Evolutionary conservation across 2,888 invertebrate genomes (phyloP).

Genomic region (Lycia hirtaria): DNA sequence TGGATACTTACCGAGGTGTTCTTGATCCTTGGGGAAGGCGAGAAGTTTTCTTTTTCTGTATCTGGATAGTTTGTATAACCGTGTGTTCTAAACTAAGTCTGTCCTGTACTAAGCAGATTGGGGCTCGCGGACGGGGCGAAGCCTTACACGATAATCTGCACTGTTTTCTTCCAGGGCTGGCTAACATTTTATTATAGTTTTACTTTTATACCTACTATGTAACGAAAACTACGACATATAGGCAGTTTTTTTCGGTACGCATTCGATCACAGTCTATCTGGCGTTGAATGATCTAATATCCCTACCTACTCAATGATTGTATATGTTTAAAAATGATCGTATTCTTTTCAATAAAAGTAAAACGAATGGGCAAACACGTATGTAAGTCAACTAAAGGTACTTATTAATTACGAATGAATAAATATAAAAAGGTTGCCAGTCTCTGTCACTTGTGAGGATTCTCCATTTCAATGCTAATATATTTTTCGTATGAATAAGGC

Average conservation of each 20-base stretch:
- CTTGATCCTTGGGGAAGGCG: neutral
- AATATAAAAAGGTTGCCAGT: constrained; percentile 47
- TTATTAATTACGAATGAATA: neutral
- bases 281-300: too few relatives aligned
- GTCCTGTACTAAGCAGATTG: constrained; percentile 62
- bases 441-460: constrained; percentile 69
- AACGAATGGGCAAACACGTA: too few relatives aligned
- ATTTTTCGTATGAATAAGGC: constrained; percentile 49
- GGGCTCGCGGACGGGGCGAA: constrained; percentile 63
- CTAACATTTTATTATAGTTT: constrained; percentile 52
- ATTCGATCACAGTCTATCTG: too few relatives aligned
- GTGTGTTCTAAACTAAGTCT: constrained; percentile 51
- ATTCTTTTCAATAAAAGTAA: too few relatives aligned
- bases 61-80: constrained; percentile 26
- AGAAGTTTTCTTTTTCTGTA: constrained; percentile 3
- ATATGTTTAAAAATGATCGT: too few relatives aligned
- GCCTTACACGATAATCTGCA: constrained; percentile 73
- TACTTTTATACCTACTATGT: neutral
- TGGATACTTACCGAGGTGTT: constrained; percentile 15
- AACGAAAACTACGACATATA: neutral
- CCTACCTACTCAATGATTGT: too few relatives aligned
- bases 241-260: too few relatives aligned
- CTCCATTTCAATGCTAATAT: constrained; percentile 62
- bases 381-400: neutral
- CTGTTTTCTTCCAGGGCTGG: constrained; percentile 61